phyloP scores from a whole-genome alignment of 2,113 vertebrate species.

The Zonotrichia leucophrys region DNA sequence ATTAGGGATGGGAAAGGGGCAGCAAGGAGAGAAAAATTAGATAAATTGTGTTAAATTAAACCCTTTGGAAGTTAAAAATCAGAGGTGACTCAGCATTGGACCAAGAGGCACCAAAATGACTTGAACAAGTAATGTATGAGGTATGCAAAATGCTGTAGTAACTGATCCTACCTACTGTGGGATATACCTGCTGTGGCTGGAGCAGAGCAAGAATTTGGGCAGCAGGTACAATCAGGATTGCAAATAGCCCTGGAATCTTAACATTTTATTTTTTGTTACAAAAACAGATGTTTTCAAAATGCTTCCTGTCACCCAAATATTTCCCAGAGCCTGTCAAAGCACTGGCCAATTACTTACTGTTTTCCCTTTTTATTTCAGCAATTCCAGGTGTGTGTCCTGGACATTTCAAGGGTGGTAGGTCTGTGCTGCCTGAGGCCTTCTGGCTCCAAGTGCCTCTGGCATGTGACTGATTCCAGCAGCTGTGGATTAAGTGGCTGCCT shows the following conservation, averaged over 20 bases:
- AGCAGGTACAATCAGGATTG: background rate
- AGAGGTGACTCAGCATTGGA: background rate
- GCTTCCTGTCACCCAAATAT: background rate
- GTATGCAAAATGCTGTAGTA: background rate
- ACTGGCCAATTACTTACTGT: background rate
- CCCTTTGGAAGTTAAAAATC: background rate
- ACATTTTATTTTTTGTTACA: background rate
- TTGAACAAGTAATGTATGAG: background rate
- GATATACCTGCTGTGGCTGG: background rate
- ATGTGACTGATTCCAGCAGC: background rate
- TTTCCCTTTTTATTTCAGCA: background rate
- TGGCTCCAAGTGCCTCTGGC: background rate
- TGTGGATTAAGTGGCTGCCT: background rate
- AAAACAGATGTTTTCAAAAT: background rate
- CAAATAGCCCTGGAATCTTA: background rate
- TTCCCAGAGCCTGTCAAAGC: background rate
- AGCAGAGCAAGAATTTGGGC: background rate
- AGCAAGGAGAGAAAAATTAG: background rate
- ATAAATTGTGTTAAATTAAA: background rate
- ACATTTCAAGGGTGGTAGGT: background rate
- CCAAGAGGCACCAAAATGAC: background rate
- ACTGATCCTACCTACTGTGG: background rate
- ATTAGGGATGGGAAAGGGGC: background rate
- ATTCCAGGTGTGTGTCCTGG: background rate
- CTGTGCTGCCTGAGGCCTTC: background rate